A percentile compares a stretch with the other conserved stretches of the same genome.
These are phyloP conservation scores for Philypnodon macrostomus DNA, from an alignment of 2,797 vertebrate species.

Conservation along the genomic window DNA sequence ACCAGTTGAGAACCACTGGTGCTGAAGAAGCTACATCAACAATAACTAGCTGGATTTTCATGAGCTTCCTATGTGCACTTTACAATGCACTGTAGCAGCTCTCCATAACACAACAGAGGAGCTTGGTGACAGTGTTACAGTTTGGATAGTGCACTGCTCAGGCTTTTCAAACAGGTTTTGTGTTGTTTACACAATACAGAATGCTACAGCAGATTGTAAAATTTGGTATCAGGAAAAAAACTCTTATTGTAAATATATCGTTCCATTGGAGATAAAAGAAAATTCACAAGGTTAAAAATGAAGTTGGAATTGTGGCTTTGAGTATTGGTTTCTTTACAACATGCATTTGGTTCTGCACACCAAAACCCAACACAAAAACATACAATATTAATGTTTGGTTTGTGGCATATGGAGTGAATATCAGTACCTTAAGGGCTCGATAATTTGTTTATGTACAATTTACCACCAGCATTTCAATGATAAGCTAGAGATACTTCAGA, in stretches of 20 bases:
- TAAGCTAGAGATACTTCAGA: slow-evolving; percentile 30
- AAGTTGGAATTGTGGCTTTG: background rate
- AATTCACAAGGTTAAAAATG: background rate
- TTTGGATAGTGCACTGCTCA: background rate
- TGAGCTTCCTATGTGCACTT: background rate
- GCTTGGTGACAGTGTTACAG: background rate
- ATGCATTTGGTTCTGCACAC: too few relatives aligned
- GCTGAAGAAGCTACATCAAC: too few relatives aligned
- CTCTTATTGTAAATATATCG: background rate
- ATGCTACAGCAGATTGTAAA: background rate
- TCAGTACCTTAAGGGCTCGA: background rate
- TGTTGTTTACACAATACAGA: slow-evolving; percentile 4
- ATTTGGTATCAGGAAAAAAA: slow-evolving; percentile 1
- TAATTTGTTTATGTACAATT: slow-evolving; percentile 4
- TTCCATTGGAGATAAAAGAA: background rate
- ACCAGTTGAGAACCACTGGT: too few relatives aligned
- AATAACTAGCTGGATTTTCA: too few relatives aligned
- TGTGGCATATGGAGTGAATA: slow-evolving; percentile 8
- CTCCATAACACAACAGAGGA: background rate
- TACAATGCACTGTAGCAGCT: background rate
- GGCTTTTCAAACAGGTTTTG: slow-evolving; percentile 1
- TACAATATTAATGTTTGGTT: background rate
- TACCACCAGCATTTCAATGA: slow-evolving; percentile 15
- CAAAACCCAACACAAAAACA: too few relatives aligned
- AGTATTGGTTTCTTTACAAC: background rate